phyloP scores from a whole-genome alignment of 2,113 vertebrate species.

The Regulus satrapa region DNA sequence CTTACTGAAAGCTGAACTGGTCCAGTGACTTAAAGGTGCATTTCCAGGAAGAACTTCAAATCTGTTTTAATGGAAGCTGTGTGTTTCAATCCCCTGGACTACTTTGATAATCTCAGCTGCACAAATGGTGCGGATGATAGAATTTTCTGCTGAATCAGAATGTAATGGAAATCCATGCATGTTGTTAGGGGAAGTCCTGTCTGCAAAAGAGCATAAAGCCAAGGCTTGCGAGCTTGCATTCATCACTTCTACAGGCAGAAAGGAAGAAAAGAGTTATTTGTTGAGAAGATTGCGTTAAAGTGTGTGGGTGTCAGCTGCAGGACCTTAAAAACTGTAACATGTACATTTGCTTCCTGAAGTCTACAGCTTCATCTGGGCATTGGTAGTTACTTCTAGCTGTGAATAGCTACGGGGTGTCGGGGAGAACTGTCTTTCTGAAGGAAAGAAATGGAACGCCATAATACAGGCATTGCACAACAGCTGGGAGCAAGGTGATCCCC shows the following conservation, averaged over 20 bases:
- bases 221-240: background rate
- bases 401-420: background rate
- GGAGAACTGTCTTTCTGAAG: background rate
- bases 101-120: background rate
- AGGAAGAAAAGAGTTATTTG: background rate
- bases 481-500: background rate
- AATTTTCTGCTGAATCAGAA: slow-evolving; percentile 39
- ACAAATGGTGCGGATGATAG: background rate
- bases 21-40: background rate
- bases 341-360: background rate
- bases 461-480: background rate
- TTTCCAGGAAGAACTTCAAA: background rate
- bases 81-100: background rate
- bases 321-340: background rate
- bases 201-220: background rate
- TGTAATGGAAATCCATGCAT: slow-evolving; percentile 9
- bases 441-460: background rate
- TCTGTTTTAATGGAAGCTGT: slow-evolving; percentile 4
- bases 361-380: background rate
- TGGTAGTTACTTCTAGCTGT: background rate
- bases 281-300: background rate
- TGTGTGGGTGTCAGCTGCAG: background rate
- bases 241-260: background rate
- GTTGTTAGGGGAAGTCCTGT: background rate
- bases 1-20: background rate